Evolutionary conservation across 2,113 vertebrate genomes (phyloP), one percentile per base, ranked within the genome.

Genomic region (Smithornis capensis): DNA sequence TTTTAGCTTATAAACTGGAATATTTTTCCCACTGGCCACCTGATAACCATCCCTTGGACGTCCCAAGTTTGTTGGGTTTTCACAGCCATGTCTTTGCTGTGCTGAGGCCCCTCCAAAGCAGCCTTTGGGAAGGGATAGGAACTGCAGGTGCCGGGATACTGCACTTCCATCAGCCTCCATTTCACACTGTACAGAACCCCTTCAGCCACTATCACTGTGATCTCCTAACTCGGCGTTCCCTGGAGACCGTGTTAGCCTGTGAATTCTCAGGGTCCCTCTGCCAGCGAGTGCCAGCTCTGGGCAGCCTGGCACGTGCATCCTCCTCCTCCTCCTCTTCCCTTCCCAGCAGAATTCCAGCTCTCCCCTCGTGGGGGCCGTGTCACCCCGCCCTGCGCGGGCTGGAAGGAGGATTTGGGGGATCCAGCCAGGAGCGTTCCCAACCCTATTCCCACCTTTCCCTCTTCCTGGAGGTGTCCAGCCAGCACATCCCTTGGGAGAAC

Each of bases 181-280:
- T 69, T 57, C 76, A 35, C 94, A 38, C 91, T 91, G 95, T 37
- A 42, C 96, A 55, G 92, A 89, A 77, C 78, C 78, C 10, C 17
- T 65, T 75, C 95, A 91, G 45, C 96, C 95, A 83, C 84, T 81
- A 85, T 94, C 95, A 95, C 96, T 97, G 96, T 97, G 96, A 96
- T 89, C 94, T 89, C 95, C 93, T 83, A 87, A 87, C 93, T 89
- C 91, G 88, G 95, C 67, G 16, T 80, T 93, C 93, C 90, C 94
- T 60, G 37, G 87, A 91, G 92, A 68, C 96, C 69, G 90, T 76
- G 95, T 90, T 95, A 94, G 94, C 93, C 84, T 79, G 17, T 74
- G 69, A 91, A 62, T 95, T 95, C 96, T 97, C 96, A 97, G 96
- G 96, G 96, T 97, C 96, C 96, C 94, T 96, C 96, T 92, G 91